Base-by-base conservation (phyloP, 2,113 vertebrate species). In the Osmerus eperlanus region DNA sequence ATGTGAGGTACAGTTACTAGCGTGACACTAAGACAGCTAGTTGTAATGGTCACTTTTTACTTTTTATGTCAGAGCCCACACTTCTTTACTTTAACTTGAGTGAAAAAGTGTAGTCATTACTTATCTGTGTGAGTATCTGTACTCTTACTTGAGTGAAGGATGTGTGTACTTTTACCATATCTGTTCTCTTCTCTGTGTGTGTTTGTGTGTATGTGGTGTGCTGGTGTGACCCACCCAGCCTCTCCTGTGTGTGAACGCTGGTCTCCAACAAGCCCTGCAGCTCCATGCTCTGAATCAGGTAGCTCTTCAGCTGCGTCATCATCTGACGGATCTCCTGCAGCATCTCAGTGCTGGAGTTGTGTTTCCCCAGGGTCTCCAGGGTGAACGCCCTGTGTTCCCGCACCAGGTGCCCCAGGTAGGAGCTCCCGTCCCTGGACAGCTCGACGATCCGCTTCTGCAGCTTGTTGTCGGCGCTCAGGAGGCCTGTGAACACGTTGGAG, bases 261-360 rank as follows among this genome's bases (percentile, higher is more conserved):
- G 90, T 87, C 65, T 99, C 97, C 84, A 92, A 83, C 70, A 97
- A 86, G 61, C 87, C 85, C 71, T 92, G 95, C 81, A 99, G 71
- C 90, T 99, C 97, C 0, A 91, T 90, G 79, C 97, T 99, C 91
- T 99, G 97, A 76, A 99, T 92, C 41, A 99, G 90, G 91, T 99
- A 99, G 83, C 94, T 97, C 89, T 98, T 99, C 76, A 99, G 93
- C 77, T 99, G 97, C 0, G 96, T 99, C 92, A 99, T 95, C 95
- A 99, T 98, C 90, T 96, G 94, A 18, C 97, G 91, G 75, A 99
- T 97, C 90, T 98, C 97, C 88, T 99, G 97, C 11, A 99, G 79
- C 92, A 99, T 93, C 88, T 98, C 96, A 0, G 96, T 99, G 89
- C 96, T 95, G 72, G 96, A 94, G 21, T 80, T 70, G 86, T 98